Conservation (phyloP, 2,113 vertebrate species). For the Aviceda subcristata region DNA sequence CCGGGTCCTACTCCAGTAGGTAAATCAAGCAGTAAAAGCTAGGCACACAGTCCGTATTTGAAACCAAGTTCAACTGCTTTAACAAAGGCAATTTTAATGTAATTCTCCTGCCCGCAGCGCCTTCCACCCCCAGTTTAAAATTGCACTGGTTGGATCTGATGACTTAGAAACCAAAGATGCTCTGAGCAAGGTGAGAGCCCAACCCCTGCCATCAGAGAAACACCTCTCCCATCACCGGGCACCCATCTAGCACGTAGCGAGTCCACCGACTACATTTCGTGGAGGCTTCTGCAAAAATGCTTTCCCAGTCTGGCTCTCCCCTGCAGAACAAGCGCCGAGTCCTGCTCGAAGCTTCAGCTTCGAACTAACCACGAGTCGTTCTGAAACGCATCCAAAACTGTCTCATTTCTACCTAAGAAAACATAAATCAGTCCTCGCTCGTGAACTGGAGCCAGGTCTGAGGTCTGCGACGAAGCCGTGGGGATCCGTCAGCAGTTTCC, state of each 20-base stretch:
- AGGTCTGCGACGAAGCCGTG: neutral
- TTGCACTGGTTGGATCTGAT: neutral
- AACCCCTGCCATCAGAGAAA: neutral
- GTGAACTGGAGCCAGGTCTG: neutral
- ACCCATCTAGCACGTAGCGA: accelerated
- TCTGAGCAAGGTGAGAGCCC: accelerated
- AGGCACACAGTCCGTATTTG: accelerated
- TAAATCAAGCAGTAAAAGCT: neutral
- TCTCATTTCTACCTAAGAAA: neutral
- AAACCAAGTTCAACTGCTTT: neutral
- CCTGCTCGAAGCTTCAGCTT: neutral
- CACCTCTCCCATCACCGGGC: accelerated
- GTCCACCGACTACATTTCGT: accelerated
- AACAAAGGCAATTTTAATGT: neutral
- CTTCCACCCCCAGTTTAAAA: neutral
- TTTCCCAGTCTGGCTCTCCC: neutral
- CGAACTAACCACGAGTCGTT: neutral
- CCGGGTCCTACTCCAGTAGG: neutral
- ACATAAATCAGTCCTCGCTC: neutral
- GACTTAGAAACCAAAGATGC: neutral
- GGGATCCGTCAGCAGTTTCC: neutral
- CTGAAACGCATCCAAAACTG: neutral
- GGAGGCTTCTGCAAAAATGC: neutral
- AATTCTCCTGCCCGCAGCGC: neutral
- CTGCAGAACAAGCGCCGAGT: neutral